A percentile compares a stretch with the other conserved stretches of the same genome.
Evolutionary conservation across 2,888 invertebrate species (phyloP).

Genomic region (Andricus curvator): DNA sequence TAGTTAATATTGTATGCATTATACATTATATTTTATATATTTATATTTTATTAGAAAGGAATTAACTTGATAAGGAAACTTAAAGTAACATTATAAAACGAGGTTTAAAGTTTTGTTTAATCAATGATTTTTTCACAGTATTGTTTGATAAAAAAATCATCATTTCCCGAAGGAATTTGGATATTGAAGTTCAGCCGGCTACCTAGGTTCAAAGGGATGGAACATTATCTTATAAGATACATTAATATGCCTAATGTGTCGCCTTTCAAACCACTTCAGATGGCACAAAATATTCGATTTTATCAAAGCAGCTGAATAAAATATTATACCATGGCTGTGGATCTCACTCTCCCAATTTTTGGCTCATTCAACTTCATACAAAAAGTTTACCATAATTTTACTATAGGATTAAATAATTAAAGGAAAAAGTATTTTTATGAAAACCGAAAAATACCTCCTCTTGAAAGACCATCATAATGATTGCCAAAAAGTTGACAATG

Average conservation of each 20-base stretch:
- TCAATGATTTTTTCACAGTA: too few species aligned
- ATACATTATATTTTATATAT: too few species aligned
- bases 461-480: not conserved
- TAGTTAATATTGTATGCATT: too few species aligned
- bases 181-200: conserved; percentile 37
- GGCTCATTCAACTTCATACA: not conserved
- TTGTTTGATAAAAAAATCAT: not conserved
- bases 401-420: not conserved
- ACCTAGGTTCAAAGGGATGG: not conserved
- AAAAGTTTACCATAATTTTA: not conserved
- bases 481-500: too few species aligned
- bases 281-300: conserved; percentile 53
- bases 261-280: conserved; percentile 52
- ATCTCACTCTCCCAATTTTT: not conserved
- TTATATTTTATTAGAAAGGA: too few species aligned
- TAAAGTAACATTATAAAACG: too few species aligned
- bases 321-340: conserved; percentile 22
- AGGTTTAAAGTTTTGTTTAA: not conserved
- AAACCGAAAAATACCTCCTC: not conserved
- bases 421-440: too few species aligned
- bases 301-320: conserved; percentile 48
- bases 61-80: too few species aligned
- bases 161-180: not conserved
- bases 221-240: conserved; percentile 1
- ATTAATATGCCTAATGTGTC: conserved; percentile 54